A percentile compares a stretch with the other conserved stretches of the same genome.
These are phyloP conservation scores for Scaptomyza hsui DNA, from an alignment of 1,140 invertebrate species.

Conservation along the genomic window DNA sequence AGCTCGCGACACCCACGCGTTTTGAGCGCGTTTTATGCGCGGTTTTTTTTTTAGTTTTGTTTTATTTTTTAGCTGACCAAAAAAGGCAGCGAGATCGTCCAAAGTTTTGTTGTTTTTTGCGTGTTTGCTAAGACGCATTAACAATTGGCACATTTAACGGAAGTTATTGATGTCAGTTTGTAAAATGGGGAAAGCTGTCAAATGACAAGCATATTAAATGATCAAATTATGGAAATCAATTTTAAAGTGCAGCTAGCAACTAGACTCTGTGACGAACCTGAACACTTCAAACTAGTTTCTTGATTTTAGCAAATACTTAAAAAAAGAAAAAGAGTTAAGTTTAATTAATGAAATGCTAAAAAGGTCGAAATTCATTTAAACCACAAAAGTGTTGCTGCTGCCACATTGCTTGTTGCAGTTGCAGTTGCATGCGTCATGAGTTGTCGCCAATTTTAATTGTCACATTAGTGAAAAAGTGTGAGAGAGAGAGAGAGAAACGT, in stretches of 20 bases:
- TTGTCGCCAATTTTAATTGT: conserved; percentile 67
- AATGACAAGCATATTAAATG: conserved; percentile 34
- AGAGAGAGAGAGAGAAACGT: conserved; percentile 10
- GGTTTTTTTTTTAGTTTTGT: neutral
- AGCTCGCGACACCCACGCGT: conserved; percentile 55
- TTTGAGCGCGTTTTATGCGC: conserved; percentile 47
- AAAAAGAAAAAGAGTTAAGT: no score
- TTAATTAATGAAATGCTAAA: no score
- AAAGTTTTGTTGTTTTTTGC: conserved; percentile 24
- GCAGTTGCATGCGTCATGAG: neutral
- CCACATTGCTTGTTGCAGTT: neutral
- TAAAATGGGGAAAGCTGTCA: conserved; percentile 69
- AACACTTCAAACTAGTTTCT: no score
- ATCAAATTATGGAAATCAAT: conserved; percentile 4
- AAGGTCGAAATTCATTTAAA: no score
- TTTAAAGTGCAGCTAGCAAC: neutral
- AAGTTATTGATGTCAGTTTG: conserved; percentile 75
- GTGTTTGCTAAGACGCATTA: conserved; percentile 63
- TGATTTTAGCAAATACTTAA: no score
- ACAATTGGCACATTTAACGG: conserved; percentile 78
- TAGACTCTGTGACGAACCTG: neutral
- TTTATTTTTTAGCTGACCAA: conserved; percentile 63
- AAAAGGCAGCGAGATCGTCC: conserved; percentile 53
- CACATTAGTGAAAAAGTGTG: conserved; percentile 50
- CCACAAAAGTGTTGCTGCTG: no score